Percentiles rank a stretch among this genome's conserved stretches.
phyloP scores from a whole-genome alignment of 2,888 invertebrate genomes.

The Ecliptopera silaceata region DNA sequence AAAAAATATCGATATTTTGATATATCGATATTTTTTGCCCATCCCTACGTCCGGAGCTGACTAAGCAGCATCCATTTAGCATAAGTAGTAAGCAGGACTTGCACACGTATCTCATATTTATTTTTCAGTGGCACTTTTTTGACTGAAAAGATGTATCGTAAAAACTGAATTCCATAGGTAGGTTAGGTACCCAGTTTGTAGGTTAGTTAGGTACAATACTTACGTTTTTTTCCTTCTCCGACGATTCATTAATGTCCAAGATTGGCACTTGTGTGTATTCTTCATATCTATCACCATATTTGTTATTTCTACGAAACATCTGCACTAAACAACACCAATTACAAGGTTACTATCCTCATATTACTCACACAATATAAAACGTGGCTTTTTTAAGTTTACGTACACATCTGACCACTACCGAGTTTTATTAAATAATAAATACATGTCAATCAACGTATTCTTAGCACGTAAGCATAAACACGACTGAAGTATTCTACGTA shows the following conservation, averaged over 20 bases:
- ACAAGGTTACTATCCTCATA: conserved; percentile 32
- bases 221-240: conserved; percentile 35
- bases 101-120: too few relatives aligned
- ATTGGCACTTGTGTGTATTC: conserved; percentile 59
- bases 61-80: too few relatives aligned
- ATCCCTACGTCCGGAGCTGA: too few relatives aligned
- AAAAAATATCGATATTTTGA: too few relatives aligned
- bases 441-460: not conserved
- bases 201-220: conserved; percentile 34
- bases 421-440: too few relatives aligned
- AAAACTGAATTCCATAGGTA: too few relatives aligned
- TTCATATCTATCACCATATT: conserved; percentile 49
- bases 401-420: too few relatives aligned
- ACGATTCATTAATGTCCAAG: conserved; percentile 47
- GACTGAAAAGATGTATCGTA: too few relatives aligned
- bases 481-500: conserved; percentile 3
- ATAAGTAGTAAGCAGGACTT: too few relatives aligned
- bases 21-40: too few relatives aligned
- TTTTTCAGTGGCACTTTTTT: too few relatives aligned
- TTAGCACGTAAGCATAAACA: not conserved
- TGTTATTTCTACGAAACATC: conserved; percentile 66
- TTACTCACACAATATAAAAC: not conserved
- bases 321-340: conserved; percentile 41
- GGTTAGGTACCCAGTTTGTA: not conserved
- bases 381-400: too few relatives aligned